Conservation (phyloP, 2,888 invertebrate species). For the Drosophila falleni region DNA sequence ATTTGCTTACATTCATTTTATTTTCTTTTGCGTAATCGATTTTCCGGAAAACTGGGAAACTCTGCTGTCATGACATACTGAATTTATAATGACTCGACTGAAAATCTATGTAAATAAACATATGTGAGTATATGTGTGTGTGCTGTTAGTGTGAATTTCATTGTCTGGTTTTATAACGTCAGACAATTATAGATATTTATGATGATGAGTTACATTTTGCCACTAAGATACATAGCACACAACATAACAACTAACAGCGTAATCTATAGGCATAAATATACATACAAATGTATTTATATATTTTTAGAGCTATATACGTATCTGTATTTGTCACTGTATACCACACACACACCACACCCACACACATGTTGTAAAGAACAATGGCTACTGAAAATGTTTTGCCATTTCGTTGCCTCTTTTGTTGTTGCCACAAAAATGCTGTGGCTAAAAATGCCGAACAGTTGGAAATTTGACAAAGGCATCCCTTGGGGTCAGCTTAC, state of each 20-base stretch:
- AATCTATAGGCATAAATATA: constrained; percentile 40
- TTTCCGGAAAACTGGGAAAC: constrained; percentile 41
- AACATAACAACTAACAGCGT: constrained; percentile 20
- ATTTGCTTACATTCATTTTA: constrained; percentile 40
- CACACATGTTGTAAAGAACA: constrained; percentile 37
- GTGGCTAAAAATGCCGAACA: constrained; percentile 27
- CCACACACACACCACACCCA: neutral
- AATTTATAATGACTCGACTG: constrained; percentile 66
- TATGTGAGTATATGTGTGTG: neutral
- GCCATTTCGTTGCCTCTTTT: constrained; percentile 41
- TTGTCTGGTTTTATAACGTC: constrained; percentile 55
- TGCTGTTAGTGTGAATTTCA: constrained; percentile 50
- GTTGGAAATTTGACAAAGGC: constrained; percentile 51
- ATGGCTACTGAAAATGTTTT: constrained; percentile 43
- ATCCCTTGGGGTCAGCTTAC: constrained; percentile 33
- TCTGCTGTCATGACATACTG: constrained; percentile 59
- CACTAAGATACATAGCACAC: constrained; percentile 24
- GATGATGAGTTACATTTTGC: constrained; percentile 65
- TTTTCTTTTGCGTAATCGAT: constrained; percentile 75
- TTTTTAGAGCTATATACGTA: neutral
- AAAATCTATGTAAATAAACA: constrained; percentile 62
- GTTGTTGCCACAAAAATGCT: constrained; percentile 37
- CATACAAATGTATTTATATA: neutral
- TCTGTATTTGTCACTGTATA: neutral
- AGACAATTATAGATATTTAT: constrained; percentile 73